Evolutionary conservation across 2,888 invertebrate species (phyloP).

Genomic region (Coecobrya sp.): DNA sequence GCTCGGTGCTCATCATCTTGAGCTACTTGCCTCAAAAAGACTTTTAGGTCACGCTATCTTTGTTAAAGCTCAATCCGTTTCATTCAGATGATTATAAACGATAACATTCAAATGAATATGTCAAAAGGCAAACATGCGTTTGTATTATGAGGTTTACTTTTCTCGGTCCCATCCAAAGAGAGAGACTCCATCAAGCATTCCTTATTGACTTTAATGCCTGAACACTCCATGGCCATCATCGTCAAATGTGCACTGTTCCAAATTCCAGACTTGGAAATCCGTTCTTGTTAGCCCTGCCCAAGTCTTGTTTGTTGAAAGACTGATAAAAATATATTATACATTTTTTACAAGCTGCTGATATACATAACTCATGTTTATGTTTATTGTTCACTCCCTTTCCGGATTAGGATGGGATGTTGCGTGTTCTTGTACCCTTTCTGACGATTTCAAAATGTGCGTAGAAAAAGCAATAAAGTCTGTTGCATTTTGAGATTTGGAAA

Average conservation of each 20-base stretch:
- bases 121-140: constrained; percentile 62
- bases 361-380: constrained; percentile 47
- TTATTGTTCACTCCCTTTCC: constrained; percentile 66
- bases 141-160: not conserved
- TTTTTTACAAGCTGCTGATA: constrained; percentile 58
- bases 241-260: constrained; percentile 32
- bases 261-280: constrained; percentile 53
- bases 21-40: not conserved
- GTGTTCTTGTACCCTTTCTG: not conserved
- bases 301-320: constrained; percentile 63
- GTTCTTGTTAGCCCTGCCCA: constrained; percentile 61
- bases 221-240: constrained; percentile 13
- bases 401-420: constrained; percentile 38
- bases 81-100: constrained; percentile 58
- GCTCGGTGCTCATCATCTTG: not conserved
- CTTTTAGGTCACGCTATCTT: constrained; percentile 67
- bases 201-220: not conserved
- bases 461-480: constrained; percentile 7
- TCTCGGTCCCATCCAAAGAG: not conserved
- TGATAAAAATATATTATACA: not conserved
- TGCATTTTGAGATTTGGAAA: constrained; percentile 18
- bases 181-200: not conserved
- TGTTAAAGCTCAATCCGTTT: constrained; percentile 48
- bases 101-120: constrained; percentile 75
- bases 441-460: not conserved